Conservation (phyloP, 2,888 invertebrate species). For the Myopa testacea region DNA sequence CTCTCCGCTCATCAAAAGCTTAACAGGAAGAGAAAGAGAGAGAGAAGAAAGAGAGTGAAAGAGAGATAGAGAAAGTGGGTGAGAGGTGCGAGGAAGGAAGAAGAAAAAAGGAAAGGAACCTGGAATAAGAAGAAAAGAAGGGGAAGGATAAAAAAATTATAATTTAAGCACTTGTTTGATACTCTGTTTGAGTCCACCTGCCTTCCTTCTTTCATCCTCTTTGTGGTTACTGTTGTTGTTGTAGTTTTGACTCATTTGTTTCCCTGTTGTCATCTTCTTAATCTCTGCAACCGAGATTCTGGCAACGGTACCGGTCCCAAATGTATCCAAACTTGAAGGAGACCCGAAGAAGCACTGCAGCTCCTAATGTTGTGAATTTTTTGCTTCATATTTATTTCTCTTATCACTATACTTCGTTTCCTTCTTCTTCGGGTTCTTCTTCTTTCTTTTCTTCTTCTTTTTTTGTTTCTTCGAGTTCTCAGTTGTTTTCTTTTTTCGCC, state of each 20-base stretch:
- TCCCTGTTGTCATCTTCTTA: conserved; percentile 51
- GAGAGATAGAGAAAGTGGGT: too few species aligned
- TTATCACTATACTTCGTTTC: neutral
- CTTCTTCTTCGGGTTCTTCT: neutral
- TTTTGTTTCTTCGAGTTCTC: neutral
- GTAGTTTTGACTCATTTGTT: conserved; percentile 45
- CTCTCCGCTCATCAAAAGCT: too few species aligned
- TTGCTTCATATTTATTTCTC: neutral
- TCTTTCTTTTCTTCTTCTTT: neutral
- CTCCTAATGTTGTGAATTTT: conserved; percentile 3
- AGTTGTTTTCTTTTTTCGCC: neutral
- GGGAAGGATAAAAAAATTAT: too few species aligned
- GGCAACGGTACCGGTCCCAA: neutral
- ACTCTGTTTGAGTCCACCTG: neutral
- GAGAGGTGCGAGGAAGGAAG: too few species aligned
- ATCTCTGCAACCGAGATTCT: conserved; percentile 48
- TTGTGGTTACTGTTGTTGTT: neutral
- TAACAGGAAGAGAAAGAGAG: too few species aligned
- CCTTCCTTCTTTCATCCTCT: neutral
- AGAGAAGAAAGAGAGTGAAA: too few species aligned
- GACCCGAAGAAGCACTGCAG: neutral
- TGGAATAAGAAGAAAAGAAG: too few species aligned
- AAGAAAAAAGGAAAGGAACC: too few species aligned
- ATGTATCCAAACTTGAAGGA: neutral
- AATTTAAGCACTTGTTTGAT: conserved; percentile 25